Percentiles rank a stretch among this genome's conserved stretches.
phyloP scores from a whole-genome alignment of 2,888 invertebrate species.

The Harpagoxenus sublaevis region DNA sequence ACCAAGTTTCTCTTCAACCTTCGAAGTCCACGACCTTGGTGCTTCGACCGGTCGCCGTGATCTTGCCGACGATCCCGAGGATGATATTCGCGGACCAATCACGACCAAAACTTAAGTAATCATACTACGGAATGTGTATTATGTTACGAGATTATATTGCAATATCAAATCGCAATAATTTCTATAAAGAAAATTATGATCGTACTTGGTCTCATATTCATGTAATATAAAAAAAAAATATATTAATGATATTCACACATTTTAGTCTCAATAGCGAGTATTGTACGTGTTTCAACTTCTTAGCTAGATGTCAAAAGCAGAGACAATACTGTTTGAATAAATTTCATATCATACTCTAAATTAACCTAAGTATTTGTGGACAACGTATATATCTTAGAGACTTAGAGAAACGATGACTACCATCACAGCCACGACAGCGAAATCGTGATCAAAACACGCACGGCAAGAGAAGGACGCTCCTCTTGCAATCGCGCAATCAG shows the following conservation, averaged over 20 bases:
- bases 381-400: neutral
- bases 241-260: neutral
- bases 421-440: neutral
- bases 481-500: constrained; percentile 18
- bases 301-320: neutral
- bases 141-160: neutral
- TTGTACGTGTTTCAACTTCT: neutral
- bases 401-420: neutral
- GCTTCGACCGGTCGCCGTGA: constrained; percentile 46
- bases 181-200: neutral
- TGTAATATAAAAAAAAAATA: neutral
- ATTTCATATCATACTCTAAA: neutral
- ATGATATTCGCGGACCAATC: constrained; percentile 38
- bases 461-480: neutral
- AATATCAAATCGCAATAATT: constrained; percentile 5
- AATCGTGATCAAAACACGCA: neutral
- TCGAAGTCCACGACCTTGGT: constrained; percentile 72
- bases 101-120: constrained; percentile 1
- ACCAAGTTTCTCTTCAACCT: constrained; percentile 61
- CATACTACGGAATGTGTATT: neutral
- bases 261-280: neutral
- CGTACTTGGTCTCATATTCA: neutral
- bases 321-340: neutral
- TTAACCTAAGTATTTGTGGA: neutral
- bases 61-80: constrained; percentile 53